A percentile compares a stretch with the other conserved stretches of the same genome.
These are phyloP conservation scores for Actinia equina DNA, from an alignment of 64 coral and sea anemone genomes.

Conservation along the genomic window DNA sequence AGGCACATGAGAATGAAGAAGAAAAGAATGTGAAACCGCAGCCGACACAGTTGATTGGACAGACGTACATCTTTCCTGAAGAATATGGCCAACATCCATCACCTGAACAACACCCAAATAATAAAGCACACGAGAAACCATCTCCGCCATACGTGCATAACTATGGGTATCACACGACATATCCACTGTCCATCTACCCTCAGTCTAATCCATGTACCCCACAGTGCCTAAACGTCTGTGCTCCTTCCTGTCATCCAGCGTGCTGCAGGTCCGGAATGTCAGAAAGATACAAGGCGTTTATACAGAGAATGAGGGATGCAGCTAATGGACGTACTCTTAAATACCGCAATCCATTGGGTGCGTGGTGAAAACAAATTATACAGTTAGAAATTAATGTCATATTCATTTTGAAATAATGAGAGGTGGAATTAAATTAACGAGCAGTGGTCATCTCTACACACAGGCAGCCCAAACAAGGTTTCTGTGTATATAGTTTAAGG, in stretches of 20 bases:
- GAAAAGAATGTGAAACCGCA: background rate
- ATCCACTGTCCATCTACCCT: background rate
- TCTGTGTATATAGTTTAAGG: too few relatives aligned
- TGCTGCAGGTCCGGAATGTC: background rate
- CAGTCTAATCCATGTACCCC: background rate
- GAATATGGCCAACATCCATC: background rate
- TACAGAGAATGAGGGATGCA: background rate
- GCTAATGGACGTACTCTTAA: background rate
- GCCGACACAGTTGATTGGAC: background rate
- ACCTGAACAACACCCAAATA: background rate
- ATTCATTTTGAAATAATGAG: too few relatives aligned
- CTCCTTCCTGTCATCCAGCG: background rate
- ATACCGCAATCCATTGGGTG: background rate
- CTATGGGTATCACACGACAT: background rate
- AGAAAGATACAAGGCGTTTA: background rate
- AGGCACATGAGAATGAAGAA: too few relatives aligned
- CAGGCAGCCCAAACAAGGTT: too few relatives aligned
- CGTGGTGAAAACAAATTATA: background rate
- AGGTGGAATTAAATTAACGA: too few relatives aligned
- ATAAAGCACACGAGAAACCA: background rate
- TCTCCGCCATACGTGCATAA: background rate
- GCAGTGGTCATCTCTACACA: too few relatives aligned
- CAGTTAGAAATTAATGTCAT: too few relatives aligned
- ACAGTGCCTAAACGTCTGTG: background rate
- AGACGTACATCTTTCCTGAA: background rate